phyloP scores from a whole-genome alignment of 2,888 invertebrate species.

The Hypena proboscidalis region DNA sequence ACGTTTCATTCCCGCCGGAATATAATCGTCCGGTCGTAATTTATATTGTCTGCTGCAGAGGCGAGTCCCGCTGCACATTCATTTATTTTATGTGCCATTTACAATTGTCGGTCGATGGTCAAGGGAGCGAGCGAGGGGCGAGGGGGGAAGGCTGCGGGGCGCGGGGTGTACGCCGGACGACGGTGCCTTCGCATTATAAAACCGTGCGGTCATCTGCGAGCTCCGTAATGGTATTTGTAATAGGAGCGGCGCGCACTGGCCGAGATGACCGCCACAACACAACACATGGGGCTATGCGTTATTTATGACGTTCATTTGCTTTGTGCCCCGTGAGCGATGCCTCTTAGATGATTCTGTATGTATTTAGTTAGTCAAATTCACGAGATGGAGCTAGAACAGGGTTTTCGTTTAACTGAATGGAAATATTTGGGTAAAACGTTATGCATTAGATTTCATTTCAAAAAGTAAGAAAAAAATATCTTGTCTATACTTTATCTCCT shows the following conservation, averaged over 20 bases:
- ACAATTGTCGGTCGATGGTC: conserved; percentile 87
- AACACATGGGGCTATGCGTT: conserved; percentile 75
- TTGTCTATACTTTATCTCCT: too few relatives aligned
- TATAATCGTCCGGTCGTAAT: conserved; percentile 86
- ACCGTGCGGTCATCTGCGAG: conserved; percentile 85
- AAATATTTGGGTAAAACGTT: too few relatives aligned
- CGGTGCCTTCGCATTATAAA: conserved; percentile 84
- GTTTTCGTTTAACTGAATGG: too few relatives aligned
- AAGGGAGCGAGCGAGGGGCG: conserved; percentile 76
- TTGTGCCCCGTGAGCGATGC: conserved; percentile 37
- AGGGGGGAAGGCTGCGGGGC: conserved; percentile 52
- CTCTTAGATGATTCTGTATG: conserved; percentile 27
- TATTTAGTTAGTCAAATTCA: conserved; percentile 8
- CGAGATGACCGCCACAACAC: conserved; percentile 62
- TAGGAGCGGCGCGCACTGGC: conserved; percentile 74
- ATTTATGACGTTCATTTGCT: conserved; percentile 72
- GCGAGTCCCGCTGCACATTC: conserved; percentile 86
- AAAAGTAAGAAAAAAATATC: too few relatives aligned
- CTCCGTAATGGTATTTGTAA: conserved; percentile 83
- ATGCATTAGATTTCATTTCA: too few relatives aligned
- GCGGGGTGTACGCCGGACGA: conserved; percentile 58
- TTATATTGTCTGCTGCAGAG: conserved; percentile 87
- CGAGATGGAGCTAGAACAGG: too few relatives aligned
- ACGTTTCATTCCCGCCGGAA: conserved; percentile 84
- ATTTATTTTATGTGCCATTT: conserved; percentile 87